Conservation (phyloP, 2,888 invertebrate species). For the Sthenelais limicola region DNA sequence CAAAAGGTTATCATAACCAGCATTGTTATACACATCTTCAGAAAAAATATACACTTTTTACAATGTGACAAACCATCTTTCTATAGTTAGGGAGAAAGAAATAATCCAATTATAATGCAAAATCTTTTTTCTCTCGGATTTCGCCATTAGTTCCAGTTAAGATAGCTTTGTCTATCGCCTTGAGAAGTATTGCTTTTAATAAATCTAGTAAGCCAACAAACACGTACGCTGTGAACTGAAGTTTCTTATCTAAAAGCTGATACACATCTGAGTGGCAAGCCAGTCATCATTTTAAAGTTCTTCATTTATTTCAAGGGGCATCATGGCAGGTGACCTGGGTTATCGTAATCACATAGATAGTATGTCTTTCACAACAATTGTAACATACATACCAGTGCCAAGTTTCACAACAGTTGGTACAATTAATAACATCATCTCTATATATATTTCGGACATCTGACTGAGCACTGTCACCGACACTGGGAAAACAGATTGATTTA, state of each 20-base stretch:
- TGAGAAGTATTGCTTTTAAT: constrained; percentile 32
- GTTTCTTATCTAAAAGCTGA: neutral
- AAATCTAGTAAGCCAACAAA: constrained; percentile 18
- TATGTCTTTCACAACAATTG: no score
- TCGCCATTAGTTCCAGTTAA: constrained; percentile 13
- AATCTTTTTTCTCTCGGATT: constrained; percentile 33
- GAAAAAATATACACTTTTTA: constrained; percentile 36
- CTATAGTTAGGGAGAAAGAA: constrained; percentile 31
- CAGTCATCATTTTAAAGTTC: no score
- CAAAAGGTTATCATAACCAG: constrained; percentile 32
- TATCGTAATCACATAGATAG: no score
- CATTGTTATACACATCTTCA: constrained; percentile 31
- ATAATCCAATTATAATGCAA: constrained; percentile 22
- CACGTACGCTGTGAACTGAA: constrained; percentile 26
- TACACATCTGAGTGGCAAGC: constrained; percentile 30
- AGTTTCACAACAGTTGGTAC: no score
- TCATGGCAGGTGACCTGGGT: no score
- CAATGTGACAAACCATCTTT: constrained; percentile 31
- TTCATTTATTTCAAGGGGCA: no score
- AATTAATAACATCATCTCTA: no score
- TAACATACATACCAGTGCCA: no score
- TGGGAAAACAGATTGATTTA: no score
- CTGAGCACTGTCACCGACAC: no score
- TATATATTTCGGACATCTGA: no score
- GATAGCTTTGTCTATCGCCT: constrained; percentile 12